Conservation (phyloP, 2,113 vertebrate genomes). For the Hydropotes inermis region DNA sequence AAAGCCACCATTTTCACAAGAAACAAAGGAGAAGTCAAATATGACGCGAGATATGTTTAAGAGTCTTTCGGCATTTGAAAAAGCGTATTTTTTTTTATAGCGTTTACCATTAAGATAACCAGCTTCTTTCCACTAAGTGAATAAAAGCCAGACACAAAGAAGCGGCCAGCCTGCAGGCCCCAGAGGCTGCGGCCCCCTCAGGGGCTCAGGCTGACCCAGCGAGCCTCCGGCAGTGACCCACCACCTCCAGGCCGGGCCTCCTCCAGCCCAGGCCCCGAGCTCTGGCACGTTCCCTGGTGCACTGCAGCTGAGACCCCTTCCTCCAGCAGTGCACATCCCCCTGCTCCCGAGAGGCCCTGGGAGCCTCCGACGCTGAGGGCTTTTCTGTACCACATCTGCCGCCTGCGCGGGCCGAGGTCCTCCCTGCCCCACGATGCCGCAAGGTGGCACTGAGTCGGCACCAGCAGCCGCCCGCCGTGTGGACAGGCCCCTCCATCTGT, state of each 20-base stretch:
- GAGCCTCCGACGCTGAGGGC: fast-evolving
- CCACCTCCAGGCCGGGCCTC: not conserved
- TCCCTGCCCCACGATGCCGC: not conserved
- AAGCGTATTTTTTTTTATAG: not conserved
- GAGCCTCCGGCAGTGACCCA: not conserved
- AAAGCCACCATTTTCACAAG: not conserved
- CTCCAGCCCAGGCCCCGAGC: fast-evolving
- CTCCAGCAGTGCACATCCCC: not conserved
- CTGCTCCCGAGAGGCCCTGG: not conserved
- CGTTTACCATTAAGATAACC: not conserved
- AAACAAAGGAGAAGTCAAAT: not conserved
- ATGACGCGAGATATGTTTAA: not conserved
- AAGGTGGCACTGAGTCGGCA: fast-evolving
- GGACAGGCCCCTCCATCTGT: not conserved
- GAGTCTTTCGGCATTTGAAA: not conserved
- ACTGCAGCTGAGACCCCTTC: constrained; percentile 7
- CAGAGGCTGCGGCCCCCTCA: not conserved
- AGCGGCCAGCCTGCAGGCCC: not conserved
- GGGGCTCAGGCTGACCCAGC: too few species aligned
- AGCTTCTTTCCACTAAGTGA: not conserved
- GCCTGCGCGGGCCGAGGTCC: fast-evolving
- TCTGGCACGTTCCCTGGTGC: not conserved
- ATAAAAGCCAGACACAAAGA: not conserved
- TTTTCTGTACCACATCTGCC: fast-evolving
- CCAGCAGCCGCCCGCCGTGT: fast-evolving